Conservation (phyloP, 1,140 invertebrate species). For the Cyphomyrmex costatus region DNA sequence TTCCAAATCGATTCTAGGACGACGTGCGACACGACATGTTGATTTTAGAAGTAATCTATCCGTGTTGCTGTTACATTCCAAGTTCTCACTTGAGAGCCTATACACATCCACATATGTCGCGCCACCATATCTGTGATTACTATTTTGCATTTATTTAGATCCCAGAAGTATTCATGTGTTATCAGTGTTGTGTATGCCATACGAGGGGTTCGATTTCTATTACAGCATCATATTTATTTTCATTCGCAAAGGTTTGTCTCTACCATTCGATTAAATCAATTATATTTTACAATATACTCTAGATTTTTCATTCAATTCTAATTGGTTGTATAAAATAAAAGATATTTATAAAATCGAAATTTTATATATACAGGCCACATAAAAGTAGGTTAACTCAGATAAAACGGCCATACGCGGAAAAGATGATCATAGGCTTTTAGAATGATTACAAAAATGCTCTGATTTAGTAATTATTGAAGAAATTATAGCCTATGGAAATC, state of each 20-base stretch:
- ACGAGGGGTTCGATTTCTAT: not conserved
- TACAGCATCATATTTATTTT: not conserved
- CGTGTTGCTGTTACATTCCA: not conserved
- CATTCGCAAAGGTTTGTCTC: not conserved
- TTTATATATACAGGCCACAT: no score
- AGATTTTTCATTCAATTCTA: not conserved
- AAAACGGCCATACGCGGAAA: no score
- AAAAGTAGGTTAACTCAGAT: no score
- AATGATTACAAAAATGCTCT: no score
- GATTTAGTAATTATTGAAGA: no score
- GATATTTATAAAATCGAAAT: not conserved
- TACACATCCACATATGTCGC: not conserved
- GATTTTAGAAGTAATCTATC: not conserved
- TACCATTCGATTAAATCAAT: not conserved
- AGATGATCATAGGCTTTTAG: no score
- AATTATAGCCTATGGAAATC: no score
- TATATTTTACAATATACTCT: not conserved
- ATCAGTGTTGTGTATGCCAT: not conserved
- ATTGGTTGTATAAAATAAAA: not conserved
- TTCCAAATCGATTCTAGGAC: not conserved
- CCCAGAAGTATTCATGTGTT: not conserved
- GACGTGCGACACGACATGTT: no score
- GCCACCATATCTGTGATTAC: not conserved
- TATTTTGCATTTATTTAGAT: not conserved
- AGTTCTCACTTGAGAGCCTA: not conserved